These are phyloP conservation scores for Caligus rogercresseyi DNA, from an alignment of 1,140 invertebrate genomes.

Conservation along the genomic window DNA sequence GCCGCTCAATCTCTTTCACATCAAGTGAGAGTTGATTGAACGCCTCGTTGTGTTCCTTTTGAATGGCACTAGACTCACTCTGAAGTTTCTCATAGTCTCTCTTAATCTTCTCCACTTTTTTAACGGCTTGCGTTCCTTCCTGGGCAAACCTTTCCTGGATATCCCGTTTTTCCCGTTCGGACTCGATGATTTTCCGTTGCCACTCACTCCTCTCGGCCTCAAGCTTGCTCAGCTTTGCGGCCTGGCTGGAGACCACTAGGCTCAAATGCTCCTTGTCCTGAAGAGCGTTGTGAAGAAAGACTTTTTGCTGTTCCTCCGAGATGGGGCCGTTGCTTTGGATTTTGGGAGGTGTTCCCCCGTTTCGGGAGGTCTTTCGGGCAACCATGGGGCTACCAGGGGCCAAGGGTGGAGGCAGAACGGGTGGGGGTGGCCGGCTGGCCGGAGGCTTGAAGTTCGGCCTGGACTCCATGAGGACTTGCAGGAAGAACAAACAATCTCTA, in stretches of 20 bases:
- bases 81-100: slow-evolving; percentile 17
- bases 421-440: not conserved
- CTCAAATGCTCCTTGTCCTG: slow-evolving; percentile 16
- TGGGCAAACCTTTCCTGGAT: not conserved
- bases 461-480: not conserved
- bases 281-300: slow-evolving; percentile 2
- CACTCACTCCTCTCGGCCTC: slow-evolving; percentile 15
- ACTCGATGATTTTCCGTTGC: slow-evolving; percentile 19
- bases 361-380: not conserved
- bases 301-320: slow-evolving; percentile 8
- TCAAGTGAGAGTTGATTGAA: not conserved
- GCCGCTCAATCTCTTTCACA: slow-evolving; percentile 19
- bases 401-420: not conserved
- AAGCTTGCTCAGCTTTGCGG: slow-evolving; percentile 6
- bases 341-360: not conserved
- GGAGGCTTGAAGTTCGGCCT: not conserved
- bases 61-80: not conserved
- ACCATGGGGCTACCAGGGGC: not conserved
- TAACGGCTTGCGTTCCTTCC: slow-evolving; percentile 15
- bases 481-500: not conserved
- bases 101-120: slow-evolving; percentile 16
- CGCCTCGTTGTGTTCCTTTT: slow-evolving; percentile 15
- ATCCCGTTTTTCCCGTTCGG: slow-evolving; percentile 20
- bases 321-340: not conserved
- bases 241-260: not conserved